Evolutionary conservation across 2,797 vertebrate species (phyloP).

Genomic region (Rhynchotus rufescens): DNA sequence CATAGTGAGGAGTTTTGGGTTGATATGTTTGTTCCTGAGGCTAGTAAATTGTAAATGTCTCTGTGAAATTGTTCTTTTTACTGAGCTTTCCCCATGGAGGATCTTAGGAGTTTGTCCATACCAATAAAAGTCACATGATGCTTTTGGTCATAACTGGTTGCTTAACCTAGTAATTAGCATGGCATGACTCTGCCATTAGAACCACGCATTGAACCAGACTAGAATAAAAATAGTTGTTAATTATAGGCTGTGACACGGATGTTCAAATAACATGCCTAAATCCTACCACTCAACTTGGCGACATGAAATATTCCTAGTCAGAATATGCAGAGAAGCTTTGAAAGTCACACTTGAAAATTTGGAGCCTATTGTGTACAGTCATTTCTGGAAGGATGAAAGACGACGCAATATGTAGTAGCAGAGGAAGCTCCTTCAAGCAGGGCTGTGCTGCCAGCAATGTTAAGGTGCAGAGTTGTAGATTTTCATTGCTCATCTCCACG

Average conservation of each 20-base stretch:
- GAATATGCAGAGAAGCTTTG: not conserved
- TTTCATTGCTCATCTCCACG: not conserved
- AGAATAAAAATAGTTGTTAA: not conserved
- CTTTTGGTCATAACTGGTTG: not conserved
- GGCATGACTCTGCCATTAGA: not conserved
- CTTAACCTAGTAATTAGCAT: not conserved
- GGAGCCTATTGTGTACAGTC: too few species aligned
- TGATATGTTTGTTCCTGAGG: not conserved
- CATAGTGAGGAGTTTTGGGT: not conserved
- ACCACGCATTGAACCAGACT: not conserved
- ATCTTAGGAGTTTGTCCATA: not conserved
- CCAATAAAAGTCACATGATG: not conserved
- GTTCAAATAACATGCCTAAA: not conserved
- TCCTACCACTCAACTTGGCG: not conserved
- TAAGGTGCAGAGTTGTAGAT: not conserved
- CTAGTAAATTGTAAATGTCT: not conserved
- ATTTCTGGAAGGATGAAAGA: not conserved
- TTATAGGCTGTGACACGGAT: not conserved
- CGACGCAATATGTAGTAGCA: not conserved
- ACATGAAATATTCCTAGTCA: not conserved
- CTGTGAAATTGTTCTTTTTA: not conserved
- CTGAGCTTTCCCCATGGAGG: rapidly evolving
- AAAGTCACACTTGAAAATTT: not conserved
- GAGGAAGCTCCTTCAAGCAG: not conserved
- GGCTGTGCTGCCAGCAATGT: too few species aligned